Evolutionary conservation across 2,113 vertebrate species (phyloP).

Genomic region (Ammodytes dubius): DNA sequence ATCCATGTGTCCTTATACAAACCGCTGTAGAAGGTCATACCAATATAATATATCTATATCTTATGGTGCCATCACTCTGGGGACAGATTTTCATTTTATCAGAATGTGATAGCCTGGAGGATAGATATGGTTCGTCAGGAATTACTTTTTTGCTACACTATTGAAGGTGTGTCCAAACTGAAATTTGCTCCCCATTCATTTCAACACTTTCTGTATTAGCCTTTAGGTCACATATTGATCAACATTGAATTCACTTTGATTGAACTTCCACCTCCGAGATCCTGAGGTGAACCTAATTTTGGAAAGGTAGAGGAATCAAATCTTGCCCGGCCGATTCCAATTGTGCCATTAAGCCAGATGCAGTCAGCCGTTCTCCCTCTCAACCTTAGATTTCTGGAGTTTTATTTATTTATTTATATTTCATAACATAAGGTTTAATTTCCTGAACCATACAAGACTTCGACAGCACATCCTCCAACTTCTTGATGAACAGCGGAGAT

Average conservation of each 20-base stretch:
- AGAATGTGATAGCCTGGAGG: neutral
- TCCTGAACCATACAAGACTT: neutral
- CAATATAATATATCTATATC: neutral
- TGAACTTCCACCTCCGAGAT: constrained; percentile 34
- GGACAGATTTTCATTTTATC: neutral
- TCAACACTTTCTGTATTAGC: constrained; percentile 2
- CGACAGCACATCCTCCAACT: neutral
- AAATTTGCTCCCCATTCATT: neutral
- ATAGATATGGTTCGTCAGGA: neutral
- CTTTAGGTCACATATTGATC: constrained; percentile 31
- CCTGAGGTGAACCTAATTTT: constrained; percentile 34
- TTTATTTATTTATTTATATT: neutral
- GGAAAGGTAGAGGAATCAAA: constrained; percentile 8
- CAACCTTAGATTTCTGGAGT: neutral
- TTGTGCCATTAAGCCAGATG: constrained; percentile 10
- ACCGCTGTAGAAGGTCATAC: neutral
- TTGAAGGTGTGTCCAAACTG: constrained; percentile 1
- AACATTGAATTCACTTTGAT: constrained; percentile 19
- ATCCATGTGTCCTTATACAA: neutral
- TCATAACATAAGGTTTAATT: neutral
- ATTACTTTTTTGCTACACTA: neutral
- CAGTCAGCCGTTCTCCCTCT: neutral
- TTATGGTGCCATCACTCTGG: neutral
- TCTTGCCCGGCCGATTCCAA: constrained; percentile 14
- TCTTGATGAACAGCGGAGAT: neutral